Evolutionary conservation across 2,888 invertebrate species (phyloP).

Genomic region (Fissipunctia ypsillon): DNA sequence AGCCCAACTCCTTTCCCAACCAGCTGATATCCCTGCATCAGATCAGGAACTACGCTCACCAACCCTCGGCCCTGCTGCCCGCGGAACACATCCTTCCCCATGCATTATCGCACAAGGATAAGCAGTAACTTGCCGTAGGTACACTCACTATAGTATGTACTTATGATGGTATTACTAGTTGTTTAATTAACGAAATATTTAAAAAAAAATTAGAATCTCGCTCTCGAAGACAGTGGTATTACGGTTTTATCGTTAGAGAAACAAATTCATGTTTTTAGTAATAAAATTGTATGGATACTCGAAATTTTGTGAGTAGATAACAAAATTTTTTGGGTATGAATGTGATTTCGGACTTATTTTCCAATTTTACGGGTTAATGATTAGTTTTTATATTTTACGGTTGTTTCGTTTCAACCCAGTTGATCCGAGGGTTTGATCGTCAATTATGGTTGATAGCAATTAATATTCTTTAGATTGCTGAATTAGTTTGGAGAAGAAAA

Average conservation of each 20-base stretch:
- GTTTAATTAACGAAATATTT: slow-evolving; percentile 85
- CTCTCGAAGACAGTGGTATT: slow-evolving; percentile 88
- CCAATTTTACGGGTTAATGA: slow-evolving; percentile 61
- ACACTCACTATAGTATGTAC: slow-evolving; percentile 83
- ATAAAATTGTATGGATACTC: slow-evolving; percentile 86
- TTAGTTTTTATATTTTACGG: slow-evolving; percentile 67
- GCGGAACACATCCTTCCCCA: slow-evolving; percentile 92
- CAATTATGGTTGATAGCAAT: slow-evolving; percentile 57
- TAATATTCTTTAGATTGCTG: slow-evolving; percentile 50
- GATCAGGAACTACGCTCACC: slow-evolving; percentile 98
- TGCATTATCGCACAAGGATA: slow-evolving; percentile 89
- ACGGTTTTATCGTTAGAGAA: slow-evolving; percentile 84
- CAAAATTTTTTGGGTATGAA: slow-evolving; percentile 82
- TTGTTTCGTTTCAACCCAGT: slow-evolving; percentile 52
- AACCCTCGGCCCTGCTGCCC: slow-evolving; percentile 94
- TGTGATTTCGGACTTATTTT: slow-evolving; percentile 78
- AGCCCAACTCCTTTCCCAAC: slow-evolving; percentile 95
- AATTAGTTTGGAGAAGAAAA: slow-evolving; percentile 64
- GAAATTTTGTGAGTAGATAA: slow-evolving; percentile 85
- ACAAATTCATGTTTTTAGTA: slow-evolving; percentile 86
- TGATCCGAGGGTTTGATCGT: slow-evolving; percentile 68
- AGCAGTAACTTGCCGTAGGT: slow-evolving; percentile 86
- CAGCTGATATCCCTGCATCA: slow-evolving; percentile 98
- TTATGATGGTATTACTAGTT: slow-evolving; percentile 90
- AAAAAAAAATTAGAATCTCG: slow-evolving; percentile 88